These are phyloP conservation scores for Microctenopoma lineatum DNA, from an alignment of 2,797 vertebrate species.

Conservation along the genomic window DNA sequence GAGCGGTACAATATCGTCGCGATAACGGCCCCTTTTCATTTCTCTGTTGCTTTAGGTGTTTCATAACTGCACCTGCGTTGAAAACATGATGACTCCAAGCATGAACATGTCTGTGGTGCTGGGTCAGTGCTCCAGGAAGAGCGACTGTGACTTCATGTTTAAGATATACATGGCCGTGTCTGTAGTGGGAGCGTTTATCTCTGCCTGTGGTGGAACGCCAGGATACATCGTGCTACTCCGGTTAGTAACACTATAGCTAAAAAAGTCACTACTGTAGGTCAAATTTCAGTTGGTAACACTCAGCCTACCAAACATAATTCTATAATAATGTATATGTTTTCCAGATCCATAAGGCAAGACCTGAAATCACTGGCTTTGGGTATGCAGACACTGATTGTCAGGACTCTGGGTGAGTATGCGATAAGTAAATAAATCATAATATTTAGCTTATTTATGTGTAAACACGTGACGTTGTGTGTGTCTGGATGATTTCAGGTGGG, in stretches of 20 bases:
- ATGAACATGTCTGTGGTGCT: conserved; percentile 83
- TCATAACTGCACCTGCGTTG: conserved; percentile 92
- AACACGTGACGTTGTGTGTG: conserved; percentile 10
- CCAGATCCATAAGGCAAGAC: conserved; percentile 89
- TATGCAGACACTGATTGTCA: conserved; percentile 90
- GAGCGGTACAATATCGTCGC: too few species aligned
- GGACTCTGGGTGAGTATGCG: conserved; percentile 89
- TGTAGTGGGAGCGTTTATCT: conserved; percentile 88
- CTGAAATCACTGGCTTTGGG: conserved; percentile 94
- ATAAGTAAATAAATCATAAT: too few species aligned
- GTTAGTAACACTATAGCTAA: conserved; percentile 70
- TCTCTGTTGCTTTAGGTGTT: conserved; percentile 80
- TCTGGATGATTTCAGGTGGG: conserved; percentile 83
- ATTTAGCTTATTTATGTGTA: neutral
- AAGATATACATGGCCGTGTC: conserved; percentile 90
- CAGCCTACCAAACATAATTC: neutral
- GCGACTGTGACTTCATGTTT: conserved; percentile 86
- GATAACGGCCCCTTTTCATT: neutral
- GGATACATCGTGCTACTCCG: conserved; percentile 92
- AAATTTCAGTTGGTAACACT: neutral
- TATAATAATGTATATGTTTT: conserved; percentile 1
- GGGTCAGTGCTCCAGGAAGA: conserved; percentile 89
- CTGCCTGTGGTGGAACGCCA: conserved; percentile 90
- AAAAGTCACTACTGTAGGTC: neutral
- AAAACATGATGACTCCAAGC: conserved; percentile 51